phyloP scores from a whole-genome alignment of 2,113 vertebrate genomes.

The Spilogale gracilis region DNA sequence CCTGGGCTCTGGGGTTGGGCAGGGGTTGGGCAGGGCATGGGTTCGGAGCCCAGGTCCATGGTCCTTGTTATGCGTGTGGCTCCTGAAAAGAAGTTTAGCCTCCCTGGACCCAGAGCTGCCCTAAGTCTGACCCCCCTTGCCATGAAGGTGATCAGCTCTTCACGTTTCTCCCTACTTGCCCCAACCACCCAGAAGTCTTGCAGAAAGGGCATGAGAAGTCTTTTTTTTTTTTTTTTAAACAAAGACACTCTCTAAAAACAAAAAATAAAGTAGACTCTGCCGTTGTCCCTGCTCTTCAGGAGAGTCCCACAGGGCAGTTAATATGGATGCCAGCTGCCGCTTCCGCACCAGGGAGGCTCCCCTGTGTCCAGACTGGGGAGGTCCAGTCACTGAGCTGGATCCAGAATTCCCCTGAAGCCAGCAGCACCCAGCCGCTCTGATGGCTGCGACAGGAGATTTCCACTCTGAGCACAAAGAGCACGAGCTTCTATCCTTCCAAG shows the following conservation, averaged over 20 bases:
- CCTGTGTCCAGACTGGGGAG: neutral
- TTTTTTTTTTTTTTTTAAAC: neutral
- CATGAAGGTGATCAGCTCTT: neutral
- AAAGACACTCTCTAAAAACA: constrained; percentile 29
- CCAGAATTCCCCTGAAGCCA: neutral
- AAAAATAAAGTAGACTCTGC: neutral
- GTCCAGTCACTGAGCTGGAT: neutral
- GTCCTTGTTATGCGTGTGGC: neutral
- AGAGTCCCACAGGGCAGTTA: neutral
- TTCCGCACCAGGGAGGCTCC: neutral
- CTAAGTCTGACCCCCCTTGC: neutral
- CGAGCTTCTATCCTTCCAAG: neutral
- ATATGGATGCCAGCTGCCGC: neutral
- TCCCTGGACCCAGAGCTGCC: neutral
- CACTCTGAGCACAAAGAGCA: neutral
- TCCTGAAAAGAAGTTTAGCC: neutral
- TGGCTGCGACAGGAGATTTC: constrained; percentile 6
- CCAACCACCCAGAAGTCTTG: too few species aligned
- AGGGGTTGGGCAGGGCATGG: neutral
- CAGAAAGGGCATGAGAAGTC: neutral
- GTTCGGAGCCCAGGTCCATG: neutral
- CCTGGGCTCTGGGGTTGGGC: neutral
- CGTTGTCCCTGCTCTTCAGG: neutral
- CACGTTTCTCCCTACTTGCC: neutral
- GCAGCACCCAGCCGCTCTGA: neutral